Base-by-base conservation (phyloP, 1,140 invertebrate genomes). In the Drosophila mojavensis region DNA sequence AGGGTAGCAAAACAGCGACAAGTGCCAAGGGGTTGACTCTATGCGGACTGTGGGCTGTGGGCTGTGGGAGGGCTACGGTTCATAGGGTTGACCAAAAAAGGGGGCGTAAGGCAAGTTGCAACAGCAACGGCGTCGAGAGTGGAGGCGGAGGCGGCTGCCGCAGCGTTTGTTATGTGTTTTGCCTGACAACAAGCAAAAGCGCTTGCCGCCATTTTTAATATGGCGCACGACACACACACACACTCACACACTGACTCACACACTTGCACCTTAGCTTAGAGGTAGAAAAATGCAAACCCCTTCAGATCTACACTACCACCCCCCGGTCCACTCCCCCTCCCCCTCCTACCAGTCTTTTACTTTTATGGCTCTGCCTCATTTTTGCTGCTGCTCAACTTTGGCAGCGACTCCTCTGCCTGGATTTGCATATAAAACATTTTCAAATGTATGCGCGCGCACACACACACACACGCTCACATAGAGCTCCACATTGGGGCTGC, bases 351-450 rank as follows among this genome's bases (percentile, higher is more conserved):
- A 1, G 13, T 15, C 53, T 28, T 63, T 62, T 47, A 50, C 69
- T 65, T 65, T 75, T 61, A 65, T 75, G 65, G 74, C 58, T 72
- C 43, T 72, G 45, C 72, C 45, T 70, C 43, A 39, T 54, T 67
- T 20, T 36, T 33, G 24, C 63, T 55, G 56, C 43, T 63, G 39
- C 45, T 39, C 66, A 66, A 50, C 43, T 56, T 69, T 61, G 24
- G 61, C 55, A 15, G 58, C 62, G 70, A 59, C 78, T 84, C 50
- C 80, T 83, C 77, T 67, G 41, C 43, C 24, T 60, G 84, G 85
- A 89, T 88, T 88, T 88, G 84, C 84, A 89, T 88, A 89, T 89
- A 83, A 88, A 88, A 79, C 83, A 88, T 79, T 88, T 88, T 79
- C 83, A 88, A 88, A 86, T 86, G 65, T 86, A 86, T 86, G 82